These are phyloP conservation scores for Chionodraco myersi DNA, from an alignment of 2,113 vertebrate species.

Conservation along the genomic window DNA sequence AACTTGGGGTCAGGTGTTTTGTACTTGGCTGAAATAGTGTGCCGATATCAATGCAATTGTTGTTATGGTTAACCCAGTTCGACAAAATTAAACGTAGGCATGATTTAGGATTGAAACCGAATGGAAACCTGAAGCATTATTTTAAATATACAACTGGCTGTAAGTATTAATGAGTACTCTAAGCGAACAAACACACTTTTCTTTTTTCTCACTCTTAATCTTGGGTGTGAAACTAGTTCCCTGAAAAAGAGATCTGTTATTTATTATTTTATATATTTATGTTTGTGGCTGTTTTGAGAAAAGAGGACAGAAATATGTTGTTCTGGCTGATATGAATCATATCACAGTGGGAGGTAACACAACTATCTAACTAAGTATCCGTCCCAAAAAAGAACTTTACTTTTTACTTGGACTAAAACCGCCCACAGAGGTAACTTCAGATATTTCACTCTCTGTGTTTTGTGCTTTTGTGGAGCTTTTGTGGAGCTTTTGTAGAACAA, in stretches of 20 bases:
- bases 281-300: neutral
- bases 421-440: too few species aligned
- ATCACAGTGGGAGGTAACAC: neutral
- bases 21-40: neutral
- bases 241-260: too few species aligned
- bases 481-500: neutral
- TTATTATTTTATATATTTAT: too few species aligned
- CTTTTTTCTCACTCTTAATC: too few species aligned
- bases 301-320: neutral
- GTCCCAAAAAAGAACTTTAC: too few species aligned
- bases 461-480: neutral
- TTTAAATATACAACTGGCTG: neutral
- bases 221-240: too few species aligned
- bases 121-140: neutral
- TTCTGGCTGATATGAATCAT: neutral
- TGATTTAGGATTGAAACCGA: neutral
- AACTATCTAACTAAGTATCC: too few species aligned
- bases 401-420: too few species aligned
- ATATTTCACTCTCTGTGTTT: neutral
- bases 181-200: too few species aligned
- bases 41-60: neutral
- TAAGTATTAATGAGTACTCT: too few species aligned
- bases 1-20: neutral
- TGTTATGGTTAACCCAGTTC: too few species aligned
- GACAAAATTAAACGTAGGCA: neutral